Base-by-base conservation (phyloP, 1,140 invertebrate species). In the Hyposmocoma kahamanoa region DNA sequence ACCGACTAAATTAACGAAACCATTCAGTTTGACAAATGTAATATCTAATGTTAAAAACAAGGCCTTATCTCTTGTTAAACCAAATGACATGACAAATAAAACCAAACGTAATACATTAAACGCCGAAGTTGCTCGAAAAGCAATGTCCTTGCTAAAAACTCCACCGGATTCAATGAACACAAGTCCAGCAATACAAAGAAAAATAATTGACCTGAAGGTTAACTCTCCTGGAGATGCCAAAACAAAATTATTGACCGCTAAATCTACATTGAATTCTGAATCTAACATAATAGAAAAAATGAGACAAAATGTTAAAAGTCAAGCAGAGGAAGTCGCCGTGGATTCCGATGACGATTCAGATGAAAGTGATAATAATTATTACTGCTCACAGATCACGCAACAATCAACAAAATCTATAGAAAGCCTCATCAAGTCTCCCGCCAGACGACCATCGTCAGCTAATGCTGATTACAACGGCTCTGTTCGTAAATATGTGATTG, bases 11-110 rank as follows among this genome's bases (percentile, higher is more conserved):
- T 21, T 55, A 13, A 48, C 56, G 4, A 84, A 72, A 53, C 26
- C 62, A 15, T 73, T 76, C 28, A 88, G 67, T 68, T 66, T 81
- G 38, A 70, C 83, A 57, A 59, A 78, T 58, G 53, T 82, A 4
- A 63, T 89, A 24, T 87, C 75, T 2, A 88, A 86, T 45, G 84
- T 88, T 0, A 90, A 89, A 67, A 86, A 76, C 28, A 89, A 87
- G 57, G 83, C 88, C 17, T 62, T 87, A 41, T 88, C 86, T 50
- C 77, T 88, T 20, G 74, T 89, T 8, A 89, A 82, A 67, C 44
- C 68, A 49, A 69, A 81, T 67, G 75, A 89, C 49, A 64, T 43
- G 20, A 51, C 47, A 9, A 47, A 15, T 18, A 71, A 67, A 55
- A 56, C 56, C 9, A 52, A 64, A 24, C 43, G 55, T 19, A 73